Evolutionary conservation across 1,140 invertebrate genomes (phyloP), one percentile per base, ranked within the genome.

Genomic region (Popillia japonica): DNA sequence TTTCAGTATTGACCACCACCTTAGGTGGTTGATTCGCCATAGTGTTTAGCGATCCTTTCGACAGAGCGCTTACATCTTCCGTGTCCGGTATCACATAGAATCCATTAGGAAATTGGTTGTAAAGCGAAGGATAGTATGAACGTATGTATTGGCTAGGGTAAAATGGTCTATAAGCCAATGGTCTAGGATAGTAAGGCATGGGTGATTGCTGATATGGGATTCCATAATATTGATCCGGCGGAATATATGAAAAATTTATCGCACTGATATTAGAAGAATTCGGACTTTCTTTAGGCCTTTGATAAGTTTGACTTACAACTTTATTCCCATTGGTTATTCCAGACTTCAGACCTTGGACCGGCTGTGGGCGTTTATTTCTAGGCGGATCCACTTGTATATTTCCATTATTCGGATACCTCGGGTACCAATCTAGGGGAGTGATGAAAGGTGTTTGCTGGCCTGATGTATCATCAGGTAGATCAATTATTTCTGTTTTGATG

Each of bases 81-180:
- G 61, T 22, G 10, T 68, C 61, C 0, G 61, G 61, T 9, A 68
- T 4, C 6, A 68, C 22, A 68, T 68, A 68, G 22, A 68, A 68
- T 7, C 61, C 61, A 68, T 68, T 68, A 23, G 61, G 61, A 68
- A 68, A 68, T 22, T 68, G 61, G 17, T 68, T 7, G 27, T 23
- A 34, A 9, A 68, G 27, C 4, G 20, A 68, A 23, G 61, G 61
- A 68, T 68, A 68, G 20, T 27, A 6, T 4, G 17, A 10, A 0
- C 20, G 61, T 8, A 68, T 9, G 20, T 68, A 68, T 68, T 55
- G 48, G 20, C 61, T 68, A 27, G 61, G 61, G 7, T 68, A 68
- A 23, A 68, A 27, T 20, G 61, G 61, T 8, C 61, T 23, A 27
- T 68, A 68, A 10, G 27, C n/a, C 4, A 22, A 68, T 11, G 61